These are phyloP conservation scores for Bubo scandiacus DNA, from an alignment of 2,113 vertebrate species.

Conservation along the genomic window DNA sequence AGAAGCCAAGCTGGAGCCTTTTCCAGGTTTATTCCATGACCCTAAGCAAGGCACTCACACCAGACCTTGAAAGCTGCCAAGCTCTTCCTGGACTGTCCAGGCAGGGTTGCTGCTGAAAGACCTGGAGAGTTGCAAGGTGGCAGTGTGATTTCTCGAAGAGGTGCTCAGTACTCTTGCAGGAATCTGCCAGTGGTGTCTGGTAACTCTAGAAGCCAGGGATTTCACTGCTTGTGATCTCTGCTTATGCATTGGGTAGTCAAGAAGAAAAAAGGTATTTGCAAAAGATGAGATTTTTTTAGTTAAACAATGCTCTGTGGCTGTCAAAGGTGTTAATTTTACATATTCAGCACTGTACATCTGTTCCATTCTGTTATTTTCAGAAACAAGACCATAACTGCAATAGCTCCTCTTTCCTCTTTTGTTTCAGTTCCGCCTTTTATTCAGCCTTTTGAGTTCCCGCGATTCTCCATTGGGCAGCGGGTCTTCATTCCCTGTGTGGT, in stretches of 20 bases:
- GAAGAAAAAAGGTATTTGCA: background rate
- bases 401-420: background rate
- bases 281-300: background rate
- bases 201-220: background rate
- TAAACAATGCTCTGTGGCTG: background rate
- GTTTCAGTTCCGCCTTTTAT: slow-evolving; percentile 93
- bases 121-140: background rate
- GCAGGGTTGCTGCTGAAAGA: background rate
- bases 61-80: background rate
- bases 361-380: background rate
- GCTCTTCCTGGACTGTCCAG: background rate
- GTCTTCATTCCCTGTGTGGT: slow-evolving; percentile 98
- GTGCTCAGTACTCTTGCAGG: background rate
- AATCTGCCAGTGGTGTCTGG: background rate
- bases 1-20: background rate
- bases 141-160: background rate
- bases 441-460: slow-evolving; percentile 96
- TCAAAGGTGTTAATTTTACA: background rate
- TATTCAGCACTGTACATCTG: background rate
- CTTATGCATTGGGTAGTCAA: background rate
- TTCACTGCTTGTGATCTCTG: background rate
- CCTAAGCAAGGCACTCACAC: background rate
- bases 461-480: slow-evolving; percentile 95
- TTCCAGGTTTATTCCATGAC: background rate
- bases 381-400: fast-evolving